phyloP scores from a whole-genome alignment of 2,113 vertebrate species.

The Genyomyrus donnyi region DNA sequence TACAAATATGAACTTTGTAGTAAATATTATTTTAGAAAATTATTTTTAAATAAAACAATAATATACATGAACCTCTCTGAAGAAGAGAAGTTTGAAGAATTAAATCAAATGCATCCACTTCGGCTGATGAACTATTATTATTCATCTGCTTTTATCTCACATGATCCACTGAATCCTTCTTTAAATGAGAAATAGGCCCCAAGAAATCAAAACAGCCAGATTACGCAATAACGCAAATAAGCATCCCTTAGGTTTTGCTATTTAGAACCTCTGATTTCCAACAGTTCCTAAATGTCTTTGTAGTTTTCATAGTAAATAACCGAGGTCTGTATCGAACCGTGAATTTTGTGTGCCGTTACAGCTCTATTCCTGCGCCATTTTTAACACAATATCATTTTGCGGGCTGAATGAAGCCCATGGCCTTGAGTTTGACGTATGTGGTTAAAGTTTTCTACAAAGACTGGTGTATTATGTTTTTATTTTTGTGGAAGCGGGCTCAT shows the following conservation, averaged over 20 bases:
- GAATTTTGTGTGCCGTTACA: background rate
- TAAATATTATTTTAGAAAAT: background rate
- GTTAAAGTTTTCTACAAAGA: background rate
- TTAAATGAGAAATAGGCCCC: background rate
- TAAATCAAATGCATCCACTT: background rate
- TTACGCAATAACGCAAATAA: background rate
- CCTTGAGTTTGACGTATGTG: background rate
- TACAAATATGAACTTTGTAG: background rate
- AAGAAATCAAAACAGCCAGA: background rate
- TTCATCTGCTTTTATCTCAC: background rate
- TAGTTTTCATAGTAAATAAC: background rate
- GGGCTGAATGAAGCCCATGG: background rate
- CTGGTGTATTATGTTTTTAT: background rate
- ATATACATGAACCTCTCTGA: background rate
- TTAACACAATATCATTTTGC: background rate
- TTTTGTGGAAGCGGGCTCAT: background rate
- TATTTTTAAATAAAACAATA: background rate
- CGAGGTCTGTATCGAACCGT: background rate
- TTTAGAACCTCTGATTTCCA: background rate
- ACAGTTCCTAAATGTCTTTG: background rate
- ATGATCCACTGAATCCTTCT: background rate
- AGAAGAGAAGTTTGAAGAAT: background rate
- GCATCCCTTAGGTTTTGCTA: background rate
- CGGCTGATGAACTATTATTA: background rate
- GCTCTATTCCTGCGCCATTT: background rate